phyloP scores from a whole-genome alignment of 2,797 vertebrate genomes.

The Labroides dimidiatus region DNA sequence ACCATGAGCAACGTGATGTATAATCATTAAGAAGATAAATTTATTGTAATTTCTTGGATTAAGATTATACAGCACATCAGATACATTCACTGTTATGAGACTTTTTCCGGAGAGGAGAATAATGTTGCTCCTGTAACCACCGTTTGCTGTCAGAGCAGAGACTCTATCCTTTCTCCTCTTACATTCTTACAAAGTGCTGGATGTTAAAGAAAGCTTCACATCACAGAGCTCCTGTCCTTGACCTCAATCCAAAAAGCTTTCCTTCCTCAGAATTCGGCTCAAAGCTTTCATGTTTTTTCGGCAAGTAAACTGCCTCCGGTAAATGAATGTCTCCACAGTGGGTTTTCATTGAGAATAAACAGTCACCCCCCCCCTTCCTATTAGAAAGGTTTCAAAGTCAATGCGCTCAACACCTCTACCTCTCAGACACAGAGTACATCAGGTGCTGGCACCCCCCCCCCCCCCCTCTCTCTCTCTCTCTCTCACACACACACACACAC shows the following conservation, averaged over 20 bases:
- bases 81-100: neutral
- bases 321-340: constrained; percentile 29
- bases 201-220: constrained; percentile 54
- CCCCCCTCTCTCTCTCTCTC: too few species aligned
- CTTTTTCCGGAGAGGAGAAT: constrained; percentile 4
- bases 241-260: constrained; percentile 21
- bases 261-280: constrained; percentile 13
- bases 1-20: too few species aligned
- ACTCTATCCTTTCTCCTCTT: constrained; percentile 11
- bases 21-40: neutral
- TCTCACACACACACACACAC: neutral
- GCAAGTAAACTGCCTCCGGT: constrained; percentile 14
- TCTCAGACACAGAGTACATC: constrained; percentile 15
- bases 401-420: constrained; percentile 54
- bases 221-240: constrained; percentile 31
- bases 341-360: constrained; percentile 35
- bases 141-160: constrained; percentile 37
- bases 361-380: constrained; percentile 38
- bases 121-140: constrained; percentile 6
- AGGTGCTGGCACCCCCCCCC: neutral
- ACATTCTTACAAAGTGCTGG: constrained; percentile 35
- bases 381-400: constrained; percentile 55
- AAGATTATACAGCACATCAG: neutral
- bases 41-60: neutral
- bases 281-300: constrained; percentile 18